Conservation (phyloP, 2,797 vertebrate species). For the Enteromius treurensis region DNA sequence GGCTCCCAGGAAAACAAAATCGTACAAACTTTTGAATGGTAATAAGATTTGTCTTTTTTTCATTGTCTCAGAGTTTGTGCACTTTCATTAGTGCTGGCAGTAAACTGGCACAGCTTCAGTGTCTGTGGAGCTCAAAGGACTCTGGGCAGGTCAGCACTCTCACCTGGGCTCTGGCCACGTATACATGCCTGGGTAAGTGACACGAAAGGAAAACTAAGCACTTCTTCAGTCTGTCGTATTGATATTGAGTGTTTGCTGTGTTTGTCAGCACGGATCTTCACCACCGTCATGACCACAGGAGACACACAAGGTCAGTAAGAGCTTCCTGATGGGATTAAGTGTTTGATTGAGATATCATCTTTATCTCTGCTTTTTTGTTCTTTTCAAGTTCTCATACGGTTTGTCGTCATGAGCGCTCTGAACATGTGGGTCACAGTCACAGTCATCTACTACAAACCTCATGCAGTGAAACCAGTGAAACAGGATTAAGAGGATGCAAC, state of each 20-base stretch:
- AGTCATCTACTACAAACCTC: conserved; percentile 82
- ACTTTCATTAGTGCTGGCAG: conserved; percentile 88
- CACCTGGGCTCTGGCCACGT: conserved; percentile 87
- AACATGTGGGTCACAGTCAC: conserved; percentile 89
- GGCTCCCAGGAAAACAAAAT: neutral
- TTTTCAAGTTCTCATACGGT: conserved; percentile 87
- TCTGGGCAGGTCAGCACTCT: conserved; percentile 85
- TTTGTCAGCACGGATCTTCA: conserved; percentile 89
- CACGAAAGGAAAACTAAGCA: neutral
- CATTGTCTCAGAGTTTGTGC: conserved; percentile 85
- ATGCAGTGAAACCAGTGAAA: conserved; percentile 79
- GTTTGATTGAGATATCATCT: neutral
- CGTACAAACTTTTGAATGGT: neutral
- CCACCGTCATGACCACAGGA: conserved; percentile 88
- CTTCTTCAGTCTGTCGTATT: neutral
- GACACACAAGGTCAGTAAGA: conserved; percentile 85
- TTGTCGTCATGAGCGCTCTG: conserved; percentile 83
- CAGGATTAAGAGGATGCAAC: conserved; percentile 71
- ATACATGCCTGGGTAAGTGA: conserved; percentile 85
- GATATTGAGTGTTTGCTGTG: neutral
- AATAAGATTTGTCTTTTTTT: neutral
- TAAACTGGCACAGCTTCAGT: conserved; percentile 88
- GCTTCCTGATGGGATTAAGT: neutral
- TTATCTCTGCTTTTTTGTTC: conserved; percentile 16
- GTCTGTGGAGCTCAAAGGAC: conserved; percentile 85